A percentile compares a stretch with the other conserved stretches of the same genome.
Evolutionary conservation across 2,888 invertebrate species (phyloP).

Genomic region (Bursaphelenchus okinawaensis): DNA sequence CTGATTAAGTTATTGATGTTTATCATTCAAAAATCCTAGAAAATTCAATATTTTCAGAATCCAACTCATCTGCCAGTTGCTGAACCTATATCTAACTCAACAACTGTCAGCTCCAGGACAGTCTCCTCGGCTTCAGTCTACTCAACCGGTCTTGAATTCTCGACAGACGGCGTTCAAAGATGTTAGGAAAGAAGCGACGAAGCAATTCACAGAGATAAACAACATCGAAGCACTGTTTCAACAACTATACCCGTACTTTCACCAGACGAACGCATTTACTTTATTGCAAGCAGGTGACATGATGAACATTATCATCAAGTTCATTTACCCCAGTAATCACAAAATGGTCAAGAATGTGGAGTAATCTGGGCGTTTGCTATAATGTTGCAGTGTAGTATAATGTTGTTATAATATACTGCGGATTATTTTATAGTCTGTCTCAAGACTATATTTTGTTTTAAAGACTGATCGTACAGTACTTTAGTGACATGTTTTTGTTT

Average conservation of each 20-base stretch:
- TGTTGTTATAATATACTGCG: no score
- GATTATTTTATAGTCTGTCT: no score
- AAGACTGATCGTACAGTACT: no score
- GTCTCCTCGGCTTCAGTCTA: constrained; percentile 17
- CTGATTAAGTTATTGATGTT: neutral
- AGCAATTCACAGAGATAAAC: constrained; percentile 19
- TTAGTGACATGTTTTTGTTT: no score
- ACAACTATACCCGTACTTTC: constrained; percentile 12
- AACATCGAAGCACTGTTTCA: constrained; percentile 2
- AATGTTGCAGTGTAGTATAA: no score
- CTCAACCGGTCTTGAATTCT: constrained; percentile 42
- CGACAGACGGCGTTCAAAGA: constrained; percentile 42
- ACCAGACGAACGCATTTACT: constrained; percentile 8
- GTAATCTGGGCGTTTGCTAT: no score
- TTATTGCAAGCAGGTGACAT: constrained; percentile 9
- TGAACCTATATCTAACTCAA: constrained; percentile 42
- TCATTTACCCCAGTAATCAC: constrained; percentile 18
- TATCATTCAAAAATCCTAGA: no score
- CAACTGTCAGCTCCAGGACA: constrained; percentile 26
- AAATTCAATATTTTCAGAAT: constrained; percentile 31
- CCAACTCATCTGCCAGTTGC: constrained; percentile 37
- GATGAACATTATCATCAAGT: constrained; percentile 7
- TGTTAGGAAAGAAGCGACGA: constrained; percentile 16
- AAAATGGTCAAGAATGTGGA: constrained; percentile 4
- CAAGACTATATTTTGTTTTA: no score